Percentiles rank a stretch among this genome's conserved stretches.
phyloP scores from a whole-genome alignment of 2,797 vertebrate species.

The Lacerta agilis region DNA sequence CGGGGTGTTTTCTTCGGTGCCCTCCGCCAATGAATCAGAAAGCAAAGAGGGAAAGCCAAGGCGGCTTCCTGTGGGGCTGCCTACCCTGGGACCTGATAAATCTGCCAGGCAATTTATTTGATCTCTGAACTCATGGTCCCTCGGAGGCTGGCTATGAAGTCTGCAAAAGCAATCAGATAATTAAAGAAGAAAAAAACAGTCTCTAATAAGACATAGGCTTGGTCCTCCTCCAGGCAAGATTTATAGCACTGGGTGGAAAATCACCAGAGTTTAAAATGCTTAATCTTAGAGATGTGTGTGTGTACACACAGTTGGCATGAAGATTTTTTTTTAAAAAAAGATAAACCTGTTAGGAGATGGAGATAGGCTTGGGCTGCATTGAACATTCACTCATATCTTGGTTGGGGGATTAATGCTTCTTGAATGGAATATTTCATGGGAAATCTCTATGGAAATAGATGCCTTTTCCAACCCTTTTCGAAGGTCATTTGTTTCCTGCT shows the following conservation, averaged over 20 bases:
- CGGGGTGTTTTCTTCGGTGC: not conserved
- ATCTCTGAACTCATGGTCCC: constrained; percentile 83
- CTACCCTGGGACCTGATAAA: constrained; percentile 82
- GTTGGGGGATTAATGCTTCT: not conserved
- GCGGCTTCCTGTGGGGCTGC: constrained; percentile 74
- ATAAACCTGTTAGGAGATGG: not conserved
- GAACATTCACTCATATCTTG: not conserved
- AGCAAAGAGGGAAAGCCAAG: constrained; percentile 7
- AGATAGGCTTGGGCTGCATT: not conserved
- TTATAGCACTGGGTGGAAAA: constrained; percentile 71
- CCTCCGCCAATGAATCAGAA: constrained; percentile 6
- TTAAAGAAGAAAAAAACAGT: not conserved
- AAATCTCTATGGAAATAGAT: not conserved
- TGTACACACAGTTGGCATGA: not conserved
- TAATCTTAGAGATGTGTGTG: not conserved
- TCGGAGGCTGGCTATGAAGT: constrained; percentile 67
- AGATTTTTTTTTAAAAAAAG: not conserved
- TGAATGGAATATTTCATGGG: not conserved
- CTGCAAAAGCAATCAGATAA: constrained; percentile 82
- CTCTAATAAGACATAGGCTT: constrained; percentile 74
- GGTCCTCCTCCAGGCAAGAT: constrained; percentile 71
- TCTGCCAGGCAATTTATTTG: constrained; percentile 90
- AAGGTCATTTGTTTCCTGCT: not conserved
- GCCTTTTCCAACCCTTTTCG: not conserved
- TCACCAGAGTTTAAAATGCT: constrained; percentile 70